Evolutionary conservation across 1,140 invertebrate genomes (phyloP), one percentile per base, ranked within the genome.

Genomic region (Neuroterus valhalla): DNA sequence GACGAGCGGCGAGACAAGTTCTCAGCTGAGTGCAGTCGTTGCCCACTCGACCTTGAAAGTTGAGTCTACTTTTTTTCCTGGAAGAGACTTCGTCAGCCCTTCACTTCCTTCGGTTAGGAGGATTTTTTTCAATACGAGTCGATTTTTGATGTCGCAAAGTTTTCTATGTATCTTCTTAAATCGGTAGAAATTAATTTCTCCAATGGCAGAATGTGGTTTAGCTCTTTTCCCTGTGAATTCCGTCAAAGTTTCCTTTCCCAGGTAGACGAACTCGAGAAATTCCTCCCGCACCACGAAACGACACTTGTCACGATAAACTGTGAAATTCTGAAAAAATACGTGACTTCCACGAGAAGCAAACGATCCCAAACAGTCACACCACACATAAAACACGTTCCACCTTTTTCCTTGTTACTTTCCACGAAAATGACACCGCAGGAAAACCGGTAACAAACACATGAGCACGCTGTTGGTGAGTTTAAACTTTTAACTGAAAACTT

Each of bases 1-100:
- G 76, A 81, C 74, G 75, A 75, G 77, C 76, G 77, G 76, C 72
- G 71, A 78, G 79, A 77, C 78, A 78, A 69, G 73, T 81, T 77
- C 71, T 74, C 80, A 78, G 73, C 80, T 77, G 80, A 77, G 75
- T 72, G 75, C 80, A 78, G 77, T 81, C 80, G 80, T 79, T 81
- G 80, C 71, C 74, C 80, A 38, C 42, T 62, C 73, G 77, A 81
- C 80, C 80, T 81, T 81, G 80, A 77, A 76, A 78, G 75, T 81
- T 77, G 67, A 68, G 72, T 77, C 77, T 77, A 70, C 75, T 81
- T 77, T 78, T 77, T 70, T 77, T 78, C 71, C 68, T 78, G 69
- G 74, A 73, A 72, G 72, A 48, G 70, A 77, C 66, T 70, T 15
- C 43, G 26, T 45, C 42, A 15, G 12, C 19, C 71, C 62, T 70